phyloP scores from a whole-genome alignment of 2,113 vertebrate genomes.

The Bothrops jararaca region DNA sequence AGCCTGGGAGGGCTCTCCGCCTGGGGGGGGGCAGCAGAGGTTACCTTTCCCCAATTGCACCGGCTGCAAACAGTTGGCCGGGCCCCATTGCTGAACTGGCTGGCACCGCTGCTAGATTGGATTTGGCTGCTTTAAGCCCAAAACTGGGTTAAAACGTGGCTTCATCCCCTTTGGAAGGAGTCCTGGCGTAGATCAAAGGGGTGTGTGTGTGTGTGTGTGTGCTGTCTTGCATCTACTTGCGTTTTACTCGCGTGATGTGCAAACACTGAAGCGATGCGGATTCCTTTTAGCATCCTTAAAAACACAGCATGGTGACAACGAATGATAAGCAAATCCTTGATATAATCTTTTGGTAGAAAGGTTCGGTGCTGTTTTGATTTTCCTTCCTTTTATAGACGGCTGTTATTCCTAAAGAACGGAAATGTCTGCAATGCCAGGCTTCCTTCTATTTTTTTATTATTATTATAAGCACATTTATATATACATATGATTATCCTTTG shows the following conservation, averaged over 20 bases:
- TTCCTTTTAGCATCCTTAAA: neutral
- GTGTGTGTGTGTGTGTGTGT: too few relatives aligned
- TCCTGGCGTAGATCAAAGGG: neutral
- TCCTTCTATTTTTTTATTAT: neutral
- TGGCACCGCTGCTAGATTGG: too few relatives aligned
- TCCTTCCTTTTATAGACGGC: neutral
- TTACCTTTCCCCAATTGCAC: too few relatives aligned
- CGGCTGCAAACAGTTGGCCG: too few relatives aligned
- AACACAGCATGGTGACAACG: neutral
- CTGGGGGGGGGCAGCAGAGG: neutral
- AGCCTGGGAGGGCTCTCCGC: neutral
- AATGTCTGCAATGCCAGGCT: neutral
- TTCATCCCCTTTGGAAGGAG: neutral
- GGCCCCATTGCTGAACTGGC: neutral
- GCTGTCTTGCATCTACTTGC: neutral
- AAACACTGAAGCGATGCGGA: neutral
- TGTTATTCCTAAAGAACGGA: neutral
- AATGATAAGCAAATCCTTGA: neutral
- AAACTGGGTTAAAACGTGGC: neutral
- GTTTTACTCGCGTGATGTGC: neutral
- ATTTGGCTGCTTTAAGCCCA: neutral
- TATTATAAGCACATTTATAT: neutral
- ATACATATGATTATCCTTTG: neutral
- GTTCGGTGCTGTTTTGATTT: neutral
- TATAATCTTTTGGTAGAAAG: neutral